Base-by-base conservation (phyloP, 1,140 invertebrate genomes). In the Venustaconcha ellipsiformis region DNA sequence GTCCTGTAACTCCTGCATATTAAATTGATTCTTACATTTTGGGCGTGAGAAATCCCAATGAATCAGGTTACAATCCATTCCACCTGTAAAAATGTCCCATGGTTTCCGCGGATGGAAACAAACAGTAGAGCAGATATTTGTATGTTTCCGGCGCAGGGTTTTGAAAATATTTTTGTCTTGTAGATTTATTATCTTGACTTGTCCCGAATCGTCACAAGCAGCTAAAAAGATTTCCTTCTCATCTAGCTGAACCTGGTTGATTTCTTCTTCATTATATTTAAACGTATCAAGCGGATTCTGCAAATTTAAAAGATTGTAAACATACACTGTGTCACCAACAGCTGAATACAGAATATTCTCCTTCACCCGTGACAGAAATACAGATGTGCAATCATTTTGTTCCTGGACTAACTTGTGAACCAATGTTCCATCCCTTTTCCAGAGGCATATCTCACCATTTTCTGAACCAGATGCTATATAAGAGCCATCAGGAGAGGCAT, bases 101-200 rank as follows among this genome's bases (percentile, higher is more conserved):
- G 82, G 84, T 68, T 81, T 82, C 15, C 76, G 73, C 14, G 81
- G 77, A 20, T 85, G 81, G 65, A 89, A 89, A 72, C 78, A 74
- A 55, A 83, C 83, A 48, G 85, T 83, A 12, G 88, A 82, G 76
- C 88, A 89, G 37, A 89, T 89, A 65, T 88, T 89, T 58, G 87
- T 84, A 75, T 89, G 88, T 71, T 88, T 88, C 57, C 80, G 68
- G 56, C 86, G 70, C 5, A 89, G 75, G 17, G 86, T 88, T 80
- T 87, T 89, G 60, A 79, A 87, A 1, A 88, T 62, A 66, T 84
- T 83, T 57, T 81, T 83, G 37, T 87, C 83, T 17, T 79, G 68
- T 17, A 88, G 62, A 59, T 84, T 82, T 57, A 87, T 78, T 26
- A 88, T 77, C 74, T 87, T 87, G 18, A 87, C 83, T 62, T 87